A percentile compares a stretch with the other conserved stretches of the same genome.
phyloP scores from a whole-genome alignment of 2,113 vertebrate species.

The Gnathonemus echidnorhynchus region DNA sequence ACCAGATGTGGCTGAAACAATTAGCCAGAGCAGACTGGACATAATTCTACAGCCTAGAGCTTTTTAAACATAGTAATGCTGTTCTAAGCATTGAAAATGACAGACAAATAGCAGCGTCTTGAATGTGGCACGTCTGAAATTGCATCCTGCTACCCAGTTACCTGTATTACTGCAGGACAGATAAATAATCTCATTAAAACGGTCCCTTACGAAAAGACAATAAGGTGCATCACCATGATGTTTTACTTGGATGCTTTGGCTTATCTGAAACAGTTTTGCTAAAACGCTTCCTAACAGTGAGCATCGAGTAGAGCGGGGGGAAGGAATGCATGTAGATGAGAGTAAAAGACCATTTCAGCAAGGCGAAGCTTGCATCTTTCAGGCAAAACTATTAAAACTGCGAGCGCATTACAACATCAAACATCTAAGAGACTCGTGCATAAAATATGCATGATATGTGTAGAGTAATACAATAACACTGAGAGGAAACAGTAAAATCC shows the following conservation, averaged over 20 bases:
- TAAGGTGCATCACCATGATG: neutral
- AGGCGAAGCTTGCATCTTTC: neutral
- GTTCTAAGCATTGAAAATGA: neutral
- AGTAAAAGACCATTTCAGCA: neutral
- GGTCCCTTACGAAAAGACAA: neutral
- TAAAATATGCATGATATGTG: slow-evolving; percentile 15
- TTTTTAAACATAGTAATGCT: neutral
- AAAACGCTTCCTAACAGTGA: neutral
- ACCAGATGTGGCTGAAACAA: neutral
- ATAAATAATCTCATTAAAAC: neutral
- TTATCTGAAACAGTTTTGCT: neutral
- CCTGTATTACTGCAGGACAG: neutral
- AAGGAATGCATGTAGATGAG: neutral
- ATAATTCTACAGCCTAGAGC: neutral
- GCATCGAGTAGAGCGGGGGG: neutral
- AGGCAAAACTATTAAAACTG: slow-evolving; percentile 4
- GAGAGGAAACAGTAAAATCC: slow-evolving; percentile 17
- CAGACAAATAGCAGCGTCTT: neutral
- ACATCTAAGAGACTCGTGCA: neutral
- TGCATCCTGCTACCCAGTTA: neutral
- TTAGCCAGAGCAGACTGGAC: neutral
- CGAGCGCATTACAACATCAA: neutral
- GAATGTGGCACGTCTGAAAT: neutral
- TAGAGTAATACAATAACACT: slow-evolving; percentile 3
- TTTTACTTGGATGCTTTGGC: neutral